A percentile compares a stretch with the other conserved stretches of the same genome.
Evolutionary conservation across 1,140 invertebrate genomes (phyloP).

Genomic region (Tetramorium parvispinum): DNA sequence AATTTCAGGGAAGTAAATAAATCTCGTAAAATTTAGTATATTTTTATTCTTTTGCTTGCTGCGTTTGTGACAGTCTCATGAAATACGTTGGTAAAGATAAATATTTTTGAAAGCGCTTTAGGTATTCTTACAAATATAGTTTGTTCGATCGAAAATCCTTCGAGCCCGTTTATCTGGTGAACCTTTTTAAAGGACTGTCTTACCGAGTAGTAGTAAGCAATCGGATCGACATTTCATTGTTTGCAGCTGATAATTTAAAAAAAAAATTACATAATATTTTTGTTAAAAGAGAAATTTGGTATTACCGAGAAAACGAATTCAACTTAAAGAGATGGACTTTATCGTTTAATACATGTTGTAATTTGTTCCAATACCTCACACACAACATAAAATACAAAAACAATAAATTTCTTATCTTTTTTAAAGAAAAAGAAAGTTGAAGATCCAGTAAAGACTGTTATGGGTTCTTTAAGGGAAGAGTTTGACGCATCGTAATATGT

Average conservation of each 20-base stretch:
- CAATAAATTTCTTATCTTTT: not conserved
- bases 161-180: conserved; percentile 42
- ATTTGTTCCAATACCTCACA: not conserved
- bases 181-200: conserved; percentile 8
- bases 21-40: not conserved
- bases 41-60: not conserved
- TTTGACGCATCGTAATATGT: not conserved
- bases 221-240: not conserved
- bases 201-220: conserved; percentile 58
- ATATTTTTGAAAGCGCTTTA: not conserved
- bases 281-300: not conserved
- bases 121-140: not conserved
- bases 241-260: conserved; percentile 34
- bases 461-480: not conserved
- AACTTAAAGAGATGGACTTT: not conserved
- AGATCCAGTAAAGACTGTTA: not conserved
- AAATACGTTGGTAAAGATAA: conserved; percentile 8
- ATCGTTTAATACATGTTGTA: not conserved
- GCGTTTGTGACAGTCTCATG: not conserved
- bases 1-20: conserved; percentile 50
- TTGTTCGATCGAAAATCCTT: not conserved
- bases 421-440: not conserved
- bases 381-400: not conserved
- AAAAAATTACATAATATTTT: not conserved
- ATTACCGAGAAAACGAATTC: not conserved